phyloP scores from a whole-genome alignment of 1,140 invertebrate species.

The Hylaeus volcanicus region DNA sequence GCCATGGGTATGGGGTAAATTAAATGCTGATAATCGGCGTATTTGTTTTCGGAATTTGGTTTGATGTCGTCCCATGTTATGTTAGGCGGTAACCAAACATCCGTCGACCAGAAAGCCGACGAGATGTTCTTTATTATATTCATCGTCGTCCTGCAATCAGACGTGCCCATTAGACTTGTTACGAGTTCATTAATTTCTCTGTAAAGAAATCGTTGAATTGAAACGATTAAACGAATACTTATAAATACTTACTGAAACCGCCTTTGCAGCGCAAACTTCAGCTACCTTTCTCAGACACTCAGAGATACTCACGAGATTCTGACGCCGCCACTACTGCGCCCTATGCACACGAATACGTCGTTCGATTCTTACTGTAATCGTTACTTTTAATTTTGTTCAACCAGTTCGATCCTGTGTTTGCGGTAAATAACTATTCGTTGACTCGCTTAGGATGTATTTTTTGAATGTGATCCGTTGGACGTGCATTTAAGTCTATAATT shows the following conservation, averaged over 20 bases:
- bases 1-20: constrained; percentile 91
- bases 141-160: constrained; percentile 61
- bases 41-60: constrained; percentile 88
- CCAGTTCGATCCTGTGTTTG: no score
- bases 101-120: constrained; percentile 89
- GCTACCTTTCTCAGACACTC: neutral
- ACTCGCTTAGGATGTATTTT: neutral
- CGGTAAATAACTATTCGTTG: no score
- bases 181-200: neutral
- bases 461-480: neutral
- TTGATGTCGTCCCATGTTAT: constrained; percentile 93
- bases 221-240: neutral
- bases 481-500: neutral
- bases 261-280: constrained; percentile 15
- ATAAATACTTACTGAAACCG: neutral
- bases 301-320: no score
- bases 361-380: neutral
- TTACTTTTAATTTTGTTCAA: neutral
- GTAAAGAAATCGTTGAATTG: neutral
- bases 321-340: constrained; percentile 30
- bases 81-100: constrained; percentile 94
- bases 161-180: neutral
- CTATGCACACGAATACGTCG: neutral
- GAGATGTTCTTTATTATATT: constrained; percentile 73
- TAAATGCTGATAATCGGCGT: constrained; percentile 91